A percentile compares a stretch with the other conserved stretches of the same genome.
Conservation (phyloP, 2,797 vertebrate species). For the Selene dorsalis region DNA sequence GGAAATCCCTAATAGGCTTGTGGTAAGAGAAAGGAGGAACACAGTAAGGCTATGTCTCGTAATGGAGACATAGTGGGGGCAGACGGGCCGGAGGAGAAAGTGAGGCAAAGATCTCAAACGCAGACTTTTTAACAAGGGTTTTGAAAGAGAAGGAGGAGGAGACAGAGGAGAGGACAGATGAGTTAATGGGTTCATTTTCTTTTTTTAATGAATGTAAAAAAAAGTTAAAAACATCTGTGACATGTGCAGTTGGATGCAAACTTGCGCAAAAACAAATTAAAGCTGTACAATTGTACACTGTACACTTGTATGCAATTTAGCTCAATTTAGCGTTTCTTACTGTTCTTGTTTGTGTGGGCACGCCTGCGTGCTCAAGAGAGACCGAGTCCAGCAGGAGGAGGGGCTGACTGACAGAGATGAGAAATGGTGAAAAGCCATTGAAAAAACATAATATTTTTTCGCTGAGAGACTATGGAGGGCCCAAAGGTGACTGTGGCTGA, state of each 20-base stretch:
- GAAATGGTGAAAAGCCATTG: no score
- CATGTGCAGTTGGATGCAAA: background rate
- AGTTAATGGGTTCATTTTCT: background rate
- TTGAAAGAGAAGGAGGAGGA: background rate
- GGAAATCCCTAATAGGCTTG: conserved; percentile 49
- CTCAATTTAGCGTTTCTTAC: no score
- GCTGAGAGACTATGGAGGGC: no score
- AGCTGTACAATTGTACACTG: no score
- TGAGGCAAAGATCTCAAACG: background rate
- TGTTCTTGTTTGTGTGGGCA: no score
- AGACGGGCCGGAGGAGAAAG: conserved; percentile 1
- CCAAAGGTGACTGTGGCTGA: no score
- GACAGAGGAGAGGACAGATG: background rate
- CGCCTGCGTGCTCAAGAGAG: no score
- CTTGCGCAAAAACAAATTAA: no score
- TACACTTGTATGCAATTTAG: no score
- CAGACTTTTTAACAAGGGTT: conserved; percentile 34
- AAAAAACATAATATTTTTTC: no score
- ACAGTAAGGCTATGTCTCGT: conserved; percentile 1
- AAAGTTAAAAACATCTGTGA: background rate
- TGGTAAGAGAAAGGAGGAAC: conserved; percentile 27
- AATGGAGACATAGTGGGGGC: conserved; percentile 41
- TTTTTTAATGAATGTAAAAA: background rate
- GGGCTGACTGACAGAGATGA: no score
- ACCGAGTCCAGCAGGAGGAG: no score